Base-by-base conservation (phyloP, 2,113 vertebrate genomes). In the Rhegmatorhina hoffmannsi region DNA sequence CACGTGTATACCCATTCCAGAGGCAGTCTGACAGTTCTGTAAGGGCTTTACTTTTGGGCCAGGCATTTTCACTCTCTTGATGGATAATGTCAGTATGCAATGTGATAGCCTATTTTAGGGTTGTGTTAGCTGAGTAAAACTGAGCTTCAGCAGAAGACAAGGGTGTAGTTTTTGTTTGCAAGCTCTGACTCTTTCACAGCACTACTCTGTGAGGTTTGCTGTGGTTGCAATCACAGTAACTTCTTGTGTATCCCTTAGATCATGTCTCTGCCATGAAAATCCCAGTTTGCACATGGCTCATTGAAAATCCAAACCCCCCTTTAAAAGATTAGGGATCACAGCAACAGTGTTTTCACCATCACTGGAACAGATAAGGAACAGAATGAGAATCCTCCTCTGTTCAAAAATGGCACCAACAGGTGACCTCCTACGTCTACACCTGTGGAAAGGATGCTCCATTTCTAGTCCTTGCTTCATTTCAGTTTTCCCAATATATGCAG, bases 11-110 rank as follows among this genome's bases (percentile, higher is more conserved):
- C 59, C 38, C 67, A 85, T 92, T 85, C 43, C 87, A 72, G 62
- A 87, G 59, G 34, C 55, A 56, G 72, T 7, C 78, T 90, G 90
- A 63, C 59, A 88, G 78, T 72, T 94, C 68, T 74, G 21, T 49
- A 78, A 66, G 55, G 63, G 64, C 56, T 92, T 90, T 80, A 2
- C 55, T 74, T 87, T 24, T 44, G 72, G 75, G 64, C 79, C 0
- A 1, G 47, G 38, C 31, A 1, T 46, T 60, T 58, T 83, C 47
- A 9, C 33, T 50, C 31, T 21, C 63, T 12, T 96, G 94, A 94
- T 93, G 68, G 93, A 92, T 93, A 88, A 88, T 88, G 38, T 84
- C 56, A 18, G 72, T 29, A 93, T 88, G 59, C 75, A 78, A 68
- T 77, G 68, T 88, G 94, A 93, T 93, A 72, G 88, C 63, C 47